A percentile compares a stretch with the other conserved stretches of the same genome.
Evolutionary conservation across 2,113 vertebrate species (phyloP).

Genomic region (Tonatia bakeri): DNA sequence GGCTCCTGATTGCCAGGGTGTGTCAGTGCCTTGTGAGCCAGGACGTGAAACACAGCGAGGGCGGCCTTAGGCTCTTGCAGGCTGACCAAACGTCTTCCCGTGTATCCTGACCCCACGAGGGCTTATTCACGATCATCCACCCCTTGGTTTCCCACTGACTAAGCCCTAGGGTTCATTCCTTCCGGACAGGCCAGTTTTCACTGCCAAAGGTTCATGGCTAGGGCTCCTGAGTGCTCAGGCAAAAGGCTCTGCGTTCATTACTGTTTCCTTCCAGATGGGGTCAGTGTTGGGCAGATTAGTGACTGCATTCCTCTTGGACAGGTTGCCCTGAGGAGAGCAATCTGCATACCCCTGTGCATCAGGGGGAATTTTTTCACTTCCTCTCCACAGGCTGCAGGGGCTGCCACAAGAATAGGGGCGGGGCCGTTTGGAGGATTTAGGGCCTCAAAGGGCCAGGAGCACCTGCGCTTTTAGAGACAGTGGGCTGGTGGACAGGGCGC

Average conservation of each 20-base stretch:
- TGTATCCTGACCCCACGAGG: background rate
- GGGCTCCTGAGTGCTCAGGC: background rate
- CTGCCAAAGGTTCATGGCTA: too few relatives aligned
- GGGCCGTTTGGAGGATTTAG: background rate
- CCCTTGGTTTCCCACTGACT: background rate
- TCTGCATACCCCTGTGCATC: background rate
- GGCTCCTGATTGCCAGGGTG: too few relatives aligned
- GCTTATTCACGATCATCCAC: background rate
- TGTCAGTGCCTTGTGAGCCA: background rate
- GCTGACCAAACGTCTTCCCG: background rate
- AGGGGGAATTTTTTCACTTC: background rate
- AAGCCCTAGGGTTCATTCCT: background rate
- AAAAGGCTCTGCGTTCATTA: background rate
- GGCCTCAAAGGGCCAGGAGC: background rate
- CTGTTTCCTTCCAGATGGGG: background rate
- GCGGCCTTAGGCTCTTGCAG: background rate
- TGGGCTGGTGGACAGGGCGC: background rate
- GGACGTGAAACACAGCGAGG: too few relatives aligned
- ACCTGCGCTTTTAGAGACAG: background rate
- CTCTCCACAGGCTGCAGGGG: background rate
- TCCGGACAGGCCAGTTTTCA: too few relatives aligned
- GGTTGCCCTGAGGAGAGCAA: background rate
- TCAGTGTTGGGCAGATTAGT: background rate
- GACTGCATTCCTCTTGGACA: background rate
- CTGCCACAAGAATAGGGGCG: background rate